Evolutionary conservation across 2,888 invertebrate species (phyloP).

Genomic region (Euspilapteryx auroguttella): DNA sequence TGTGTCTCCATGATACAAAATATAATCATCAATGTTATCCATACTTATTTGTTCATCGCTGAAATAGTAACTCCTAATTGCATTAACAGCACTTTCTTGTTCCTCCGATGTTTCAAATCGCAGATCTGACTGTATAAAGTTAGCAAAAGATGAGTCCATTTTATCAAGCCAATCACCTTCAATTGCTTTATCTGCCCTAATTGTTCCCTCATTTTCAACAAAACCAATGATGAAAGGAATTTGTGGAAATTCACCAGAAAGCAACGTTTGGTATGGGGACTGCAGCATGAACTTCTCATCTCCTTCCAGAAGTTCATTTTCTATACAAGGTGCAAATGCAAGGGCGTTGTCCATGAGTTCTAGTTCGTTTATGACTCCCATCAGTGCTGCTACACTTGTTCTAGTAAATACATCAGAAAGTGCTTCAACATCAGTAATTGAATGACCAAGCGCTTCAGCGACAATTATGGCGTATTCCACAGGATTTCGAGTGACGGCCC

Average conservation of each 20-base stretch:
- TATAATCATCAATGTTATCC: constrained; percentile 16
- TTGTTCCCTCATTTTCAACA: constrained; percentile 42
- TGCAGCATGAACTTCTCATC: constrained; percentile 23
- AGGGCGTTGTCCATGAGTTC: constrained; percentile 36
- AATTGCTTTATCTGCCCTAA: constrained; percentile 25
- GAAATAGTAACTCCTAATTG: constrained; percentile 28
- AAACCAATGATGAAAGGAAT: constrained; percentile 38
- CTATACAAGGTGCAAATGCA: constrained; percentile 44
- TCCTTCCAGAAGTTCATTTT: constrained; percentile 18
- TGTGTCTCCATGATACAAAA: constrained; percentile 37
- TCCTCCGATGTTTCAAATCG: constrained; percentile 19
- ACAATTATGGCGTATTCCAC: constrained; percentile 27
- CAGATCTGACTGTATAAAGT: constrained; percentile 37
- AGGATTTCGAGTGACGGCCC: constrained; percentile 43
- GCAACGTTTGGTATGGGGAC: constrained; percentile 26
- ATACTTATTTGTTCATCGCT: constrained; percentile 14
- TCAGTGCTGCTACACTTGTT: constrained; percentile 28
- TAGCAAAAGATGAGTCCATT: constrained; percentile 28
- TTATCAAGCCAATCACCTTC: constrained; percentile 25
- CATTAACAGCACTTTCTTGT: constrained; percentile 14
- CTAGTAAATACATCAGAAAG: constrained; percentile 28
- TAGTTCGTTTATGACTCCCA: constrained; percentile 36
- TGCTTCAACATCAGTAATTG: constrained; percentile 17
- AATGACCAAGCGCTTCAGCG: constrained; percentile 36
- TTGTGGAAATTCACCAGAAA: constrained; percentile 18